Evolutionary conservation across 1,140 invertebrate genomes (phyloP), one percentile per base, ranked within the genome.

Genomic region (Caenorhabditis briggsae): DNA sequence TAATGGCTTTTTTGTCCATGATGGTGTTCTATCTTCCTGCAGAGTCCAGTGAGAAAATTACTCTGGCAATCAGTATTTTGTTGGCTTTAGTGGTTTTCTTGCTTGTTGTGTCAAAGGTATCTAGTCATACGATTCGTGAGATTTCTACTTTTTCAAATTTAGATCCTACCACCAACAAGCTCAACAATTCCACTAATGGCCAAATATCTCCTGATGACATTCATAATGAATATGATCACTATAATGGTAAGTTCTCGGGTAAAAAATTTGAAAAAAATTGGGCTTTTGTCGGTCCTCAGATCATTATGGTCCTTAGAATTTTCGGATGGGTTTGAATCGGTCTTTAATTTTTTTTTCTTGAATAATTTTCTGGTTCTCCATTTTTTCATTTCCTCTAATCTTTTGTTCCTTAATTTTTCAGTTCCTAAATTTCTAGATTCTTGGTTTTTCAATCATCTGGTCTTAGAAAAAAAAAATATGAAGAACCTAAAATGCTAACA

Each of bases 141-240:
- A 16, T 11, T 12, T 56, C 16, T 18, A 41, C 18, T 41, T 59
- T 61, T 8, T 33, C 1, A n/a, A 18, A 56, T 12, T 23, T 11
- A 86, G 94, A 98, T 99, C 93, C 94, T 99, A 86, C 98, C 98
- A 82, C 98, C 97, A 8, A 98, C 97, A 0, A 97, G 96, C 33
- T 94, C 97, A 14, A 96, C 97, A 90, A 94, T 98, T 89, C 97
- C 97, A 87, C 94, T 99, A 87, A 98, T 99, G 89, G 97, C 97
- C 92, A 98, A 98, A 94, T 99, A 98, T 94, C 94, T 99, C 59
- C 94, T 99, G 2, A 98, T 99, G 93, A 99, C 97, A 46, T 99
- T 99, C 93, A 97, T 99, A 88, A 98, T 99, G 97, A 99, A 99
- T 93, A 98, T 98, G 43, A 96, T 99, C 89, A 97, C 96, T 94